These are phyloP conservation scores for Autographa pulchrina DNA, from an alignment of 2,888 invertebrate species.

Conservation along the genomic window DNA sequence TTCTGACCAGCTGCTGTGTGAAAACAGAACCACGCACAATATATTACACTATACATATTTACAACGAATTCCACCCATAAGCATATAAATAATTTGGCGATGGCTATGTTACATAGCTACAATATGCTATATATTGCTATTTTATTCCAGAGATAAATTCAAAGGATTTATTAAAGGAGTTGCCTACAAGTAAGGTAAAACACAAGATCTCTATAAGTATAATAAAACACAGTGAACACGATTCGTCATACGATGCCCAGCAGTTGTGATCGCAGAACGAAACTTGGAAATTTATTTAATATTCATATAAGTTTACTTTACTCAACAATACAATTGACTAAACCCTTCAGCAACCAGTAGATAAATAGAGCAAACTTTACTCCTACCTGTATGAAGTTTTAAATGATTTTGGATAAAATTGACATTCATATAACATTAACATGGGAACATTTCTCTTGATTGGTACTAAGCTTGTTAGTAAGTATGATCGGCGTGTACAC, in stretches of 20 bases:
- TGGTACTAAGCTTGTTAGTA: constrained; percentile 30
- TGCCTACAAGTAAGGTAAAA: constrained; percentile 4
- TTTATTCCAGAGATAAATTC: constrained; percentile 23
- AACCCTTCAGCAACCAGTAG: constrained; percentile 25
- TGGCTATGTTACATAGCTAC: constrained; percentile 26
- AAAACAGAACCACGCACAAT: constrained; percentile 26
- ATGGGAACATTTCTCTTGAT: constrained; percentile 36
- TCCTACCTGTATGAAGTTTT: constrained; percentile 28
- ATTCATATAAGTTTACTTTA: constrained; percentile 26
- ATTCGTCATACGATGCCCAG: neutral
- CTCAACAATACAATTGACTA: constrained; percentile 31
- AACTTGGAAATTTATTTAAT: constrained; percentile 16
- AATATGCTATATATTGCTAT: constrained; percentile 22
- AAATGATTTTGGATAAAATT: constrained; percentile 53
- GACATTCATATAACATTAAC: constrained; percentile 43
- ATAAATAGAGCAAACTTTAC: constrained; percentile 30
- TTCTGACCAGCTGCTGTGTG: constrained; percentile 13
- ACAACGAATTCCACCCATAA: constrained; percentile 60
- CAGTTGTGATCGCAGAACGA: constrained; percentile 6
- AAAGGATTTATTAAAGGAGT: neutral
- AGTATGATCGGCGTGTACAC: constrained; percentile 37
- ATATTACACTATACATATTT: constrained; percentile 62
- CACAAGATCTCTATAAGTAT: constrained; percentile 2
- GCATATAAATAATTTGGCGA: constrained; percentile 39
- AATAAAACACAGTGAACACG: constrained; percentile 10